A percentile compares a stretch with the other conserved stretches of the same genome.
These are phyloP conservation scores for Atherinosoma microstoma DNA, from an alignment of 2,797 vertebrate genomes.

Conservation along the genomic window DNA sequence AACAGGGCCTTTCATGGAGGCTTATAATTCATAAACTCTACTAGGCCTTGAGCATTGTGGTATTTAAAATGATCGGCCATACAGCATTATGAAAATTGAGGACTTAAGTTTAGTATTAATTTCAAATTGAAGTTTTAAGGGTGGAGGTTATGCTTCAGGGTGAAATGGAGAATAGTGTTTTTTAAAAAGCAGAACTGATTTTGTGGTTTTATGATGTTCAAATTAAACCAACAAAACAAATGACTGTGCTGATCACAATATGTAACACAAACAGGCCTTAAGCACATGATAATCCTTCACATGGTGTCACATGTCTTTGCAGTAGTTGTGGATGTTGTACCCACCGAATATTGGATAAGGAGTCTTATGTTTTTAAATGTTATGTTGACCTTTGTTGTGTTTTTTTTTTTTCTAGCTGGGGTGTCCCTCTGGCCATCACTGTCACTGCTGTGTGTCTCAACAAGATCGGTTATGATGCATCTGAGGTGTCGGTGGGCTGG, in stretches of 20 bases:
- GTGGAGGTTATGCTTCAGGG: not conserved
- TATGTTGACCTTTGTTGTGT: slow-evolving; percentile 22
- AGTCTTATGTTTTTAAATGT: not conserved
- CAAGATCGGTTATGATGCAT: slow-evolving; percentile 95
- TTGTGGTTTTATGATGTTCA: slow-evolving; percentile 15
- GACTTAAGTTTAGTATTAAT: not conserved
- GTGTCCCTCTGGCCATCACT: slow-evolving; percentile 90
- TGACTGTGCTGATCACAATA: slow-evolving; percentile 4
- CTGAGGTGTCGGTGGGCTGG: slow-evolving; percentile 97
- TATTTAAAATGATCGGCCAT: slow-evolving; percentile 11
- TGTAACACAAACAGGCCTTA: slow-evolving; percentile 13
- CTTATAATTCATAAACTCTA: slow-evolving; percentile 10
- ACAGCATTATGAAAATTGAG: not conserved
- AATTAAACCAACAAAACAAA: slow-evolving; percentile 5
- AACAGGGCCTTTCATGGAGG: slow-evolving; percentile 45
- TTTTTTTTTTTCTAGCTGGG: slow-evolving; percentile 85
- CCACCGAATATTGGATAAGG: not conserved
- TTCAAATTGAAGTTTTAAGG: slow-evolving; percentile 4
- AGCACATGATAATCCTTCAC: slow-evolving; percentile 38
- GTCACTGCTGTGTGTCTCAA: slow-evolving; percentile 85
- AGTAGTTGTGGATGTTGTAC: slow-evolving; percentile 6
- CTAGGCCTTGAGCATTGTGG: not conserved
- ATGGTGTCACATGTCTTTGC: slow-evolving; percentile 37
- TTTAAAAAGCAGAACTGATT: slow-evolving; percentile 2
- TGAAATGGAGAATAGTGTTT: not conserved